A percentile compares a stretch with the other conserved stretches of the same genome.
Evolutionary conservation across 2,113 vertebrate genomes (phyloP).

Genomic region (Tonatia bakeri): DNA sequence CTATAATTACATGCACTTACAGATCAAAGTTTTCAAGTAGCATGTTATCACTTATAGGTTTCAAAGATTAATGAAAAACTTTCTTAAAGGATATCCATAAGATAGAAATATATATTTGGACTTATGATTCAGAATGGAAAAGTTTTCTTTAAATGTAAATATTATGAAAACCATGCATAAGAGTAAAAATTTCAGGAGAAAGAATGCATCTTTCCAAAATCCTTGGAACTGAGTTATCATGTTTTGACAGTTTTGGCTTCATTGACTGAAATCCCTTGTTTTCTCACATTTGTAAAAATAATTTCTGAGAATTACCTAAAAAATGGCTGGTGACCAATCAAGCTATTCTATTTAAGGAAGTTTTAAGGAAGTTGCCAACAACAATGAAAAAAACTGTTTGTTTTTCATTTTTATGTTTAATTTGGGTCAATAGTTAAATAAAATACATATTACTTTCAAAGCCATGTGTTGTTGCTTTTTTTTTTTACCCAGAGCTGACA

Average conservation of each 20-base stretch:
- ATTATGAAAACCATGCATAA: slow-evolving; percentile 44
- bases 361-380: slow-evolving; percentile 25
- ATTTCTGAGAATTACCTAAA: slow-evolving; percentile 9
- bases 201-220: not conserved
- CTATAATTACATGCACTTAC: not conserved
- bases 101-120: not conserved
- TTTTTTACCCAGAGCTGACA: not conserved
- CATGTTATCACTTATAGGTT: not conserved
- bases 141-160: not conserved
- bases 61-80: not conserved
- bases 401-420: slow-evolving; percentile 18
- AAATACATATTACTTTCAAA: slow-evolving; percentile 35
- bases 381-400: not conserved
- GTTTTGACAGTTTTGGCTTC: slow-evolving; percentile 31
- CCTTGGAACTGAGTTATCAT: slow-evolving; percentile 18
- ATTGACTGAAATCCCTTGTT: slow-evolving; percentile 11
- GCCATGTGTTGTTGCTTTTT: not conserved
- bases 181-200: slow-evolving; percentile 33
- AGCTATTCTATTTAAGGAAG: not conserved
- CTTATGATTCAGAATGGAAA: not conserved
- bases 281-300: slow-evolving; percentile 54
- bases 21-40: not conserved
- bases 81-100: not conserved
- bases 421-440: slow-evolving; percentile 36
- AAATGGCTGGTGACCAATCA: not conserved